Conservation (phyloP, 2,888 invertebrate genomes). For the Epiblema foenella region DNA sequence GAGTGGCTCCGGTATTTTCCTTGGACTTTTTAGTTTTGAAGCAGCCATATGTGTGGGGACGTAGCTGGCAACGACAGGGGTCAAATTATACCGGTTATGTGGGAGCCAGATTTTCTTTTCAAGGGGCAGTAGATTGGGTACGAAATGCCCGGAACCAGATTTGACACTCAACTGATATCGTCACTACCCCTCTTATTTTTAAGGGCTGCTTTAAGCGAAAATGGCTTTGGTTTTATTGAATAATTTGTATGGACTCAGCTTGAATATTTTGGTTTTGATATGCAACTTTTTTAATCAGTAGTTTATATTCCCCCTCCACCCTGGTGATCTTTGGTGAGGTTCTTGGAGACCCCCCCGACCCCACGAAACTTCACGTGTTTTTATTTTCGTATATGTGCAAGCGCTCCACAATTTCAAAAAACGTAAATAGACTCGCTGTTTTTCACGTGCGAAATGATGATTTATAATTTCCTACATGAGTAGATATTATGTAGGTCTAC, state of each 20-base stretch:
- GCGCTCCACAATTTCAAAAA: too few species aligned
- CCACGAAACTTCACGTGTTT: too few species aligned
- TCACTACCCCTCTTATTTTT: constrained; percentile 61
- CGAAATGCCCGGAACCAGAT: constrained; percentile 71
- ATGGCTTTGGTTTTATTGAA: constrained; percentile 48
- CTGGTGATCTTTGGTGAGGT: too few species aligned
- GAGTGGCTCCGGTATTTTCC: not conserved
- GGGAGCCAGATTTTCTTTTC: constrained; percentile 66
- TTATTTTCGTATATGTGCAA: too few species aligned
- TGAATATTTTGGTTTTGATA: not conserved
- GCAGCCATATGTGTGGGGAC: constrained; percentile 2
- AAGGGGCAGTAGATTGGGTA: constrained; percentile 68
- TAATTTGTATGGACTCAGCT: constrained; percentile 13
- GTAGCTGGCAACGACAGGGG: constrained; percentile 44
- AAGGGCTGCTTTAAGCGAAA: constrained; percentile 54
- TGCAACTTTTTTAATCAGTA: too few species aligned
- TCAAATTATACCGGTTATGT: constrained; percentile 54
- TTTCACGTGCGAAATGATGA: too few species aligned
- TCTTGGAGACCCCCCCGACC: too few species aligned
- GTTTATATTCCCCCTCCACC: too few species aligned
- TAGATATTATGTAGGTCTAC: too few species aligned
- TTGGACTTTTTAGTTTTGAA: not conserved
- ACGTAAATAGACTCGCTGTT: too few species aligned
- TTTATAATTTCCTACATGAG: too few species aligned
- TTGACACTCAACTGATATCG: constrained; percentile 73